Conservation (phyloP, 2,888 invertebrate species). For the Ariolimax columbianus region DNA sequence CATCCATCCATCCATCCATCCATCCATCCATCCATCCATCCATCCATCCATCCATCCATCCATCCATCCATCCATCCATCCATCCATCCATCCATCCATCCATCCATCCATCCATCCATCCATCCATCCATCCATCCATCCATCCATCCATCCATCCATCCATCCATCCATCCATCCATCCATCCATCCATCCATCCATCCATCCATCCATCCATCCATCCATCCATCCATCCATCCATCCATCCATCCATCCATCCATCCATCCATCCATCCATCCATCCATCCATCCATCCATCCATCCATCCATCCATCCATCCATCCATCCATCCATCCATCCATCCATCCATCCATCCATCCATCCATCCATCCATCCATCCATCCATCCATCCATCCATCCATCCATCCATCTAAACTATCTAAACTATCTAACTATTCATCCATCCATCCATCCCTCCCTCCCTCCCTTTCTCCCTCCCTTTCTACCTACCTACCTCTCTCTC, state of each 20-base stretch:
- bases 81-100: conserved; percentile 8
- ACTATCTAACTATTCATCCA: neutral
- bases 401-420: neutral
- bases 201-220: conserved; percentile 8
- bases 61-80: conserved; percentile 8
- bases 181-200: conserved; percentile 8
- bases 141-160: neutral
- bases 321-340: conserved; percentile 8
- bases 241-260: conserved; percentile 8
- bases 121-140: conserved; percentile 8
- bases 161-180: conserved; percentile 8
- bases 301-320: conserved; percentile 8
- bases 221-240: conserved; percentile 8
- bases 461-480: too few species aligned
- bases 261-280: conserved; percentile 8
- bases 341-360: conserved; percentile 8
- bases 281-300: conserved; percentile 8
- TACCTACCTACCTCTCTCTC: too few species aligned
- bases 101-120: conserved; percentile 8
- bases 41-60: conserved; percentile 8
- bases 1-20: conserved; percentile 8
- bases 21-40: conserved; percentile 8
- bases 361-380: conserved; percentile 8
- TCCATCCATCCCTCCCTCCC: too few species aligned
- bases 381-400: conserved; percentile 8